Percentiles rank a stretch among this genome's conserved stretches.
Evolutionary conservation across 64 coral and sea anemone genomes (phyloP).

Genomic region (Stylophora pistillata): DNA sequence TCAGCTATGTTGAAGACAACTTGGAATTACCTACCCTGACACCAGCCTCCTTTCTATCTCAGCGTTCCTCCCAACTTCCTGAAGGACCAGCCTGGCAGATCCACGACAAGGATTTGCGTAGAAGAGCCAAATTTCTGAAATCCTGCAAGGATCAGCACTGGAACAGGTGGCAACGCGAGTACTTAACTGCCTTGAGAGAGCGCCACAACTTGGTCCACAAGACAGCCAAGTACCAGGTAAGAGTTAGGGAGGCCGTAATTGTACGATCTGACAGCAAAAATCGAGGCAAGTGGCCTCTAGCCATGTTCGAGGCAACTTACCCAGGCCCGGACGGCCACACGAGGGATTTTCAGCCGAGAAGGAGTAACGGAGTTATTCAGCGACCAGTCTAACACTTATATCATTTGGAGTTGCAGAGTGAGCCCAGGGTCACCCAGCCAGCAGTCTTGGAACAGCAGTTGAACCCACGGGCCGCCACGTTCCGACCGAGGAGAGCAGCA

Average conservation of each 20-base stretch:
- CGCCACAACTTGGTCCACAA: neutral
- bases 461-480: too few species aligned
- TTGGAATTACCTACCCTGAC: neutral
- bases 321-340: constrained; percentile 53
- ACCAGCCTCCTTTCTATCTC: neutral
- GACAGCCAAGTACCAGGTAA: constrained; percentile 9
- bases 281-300: constrained; percentile 48
- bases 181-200: neutral
- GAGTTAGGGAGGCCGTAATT: constrained; percentile 32
- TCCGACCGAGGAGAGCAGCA: too few species aligned
- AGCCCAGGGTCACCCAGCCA: neutral
- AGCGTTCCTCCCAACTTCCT: neutral
- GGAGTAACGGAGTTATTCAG: constrained; percentile 40
- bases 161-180: constrained; percentile 1
- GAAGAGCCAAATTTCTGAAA: neutral
- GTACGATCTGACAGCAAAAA: constrained; percentile 47
- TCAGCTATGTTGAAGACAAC: neutral
- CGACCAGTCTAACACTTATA: constrained; percentile 52
- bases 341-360: constrained; percentile 23
- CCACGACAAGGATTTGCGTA: neutral
- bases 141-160: neutral
- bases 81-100: neutral
- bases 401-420: constrained; percentile 40
- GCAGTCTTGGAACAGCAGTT: neutral
- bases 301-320: constrained; percentile 31